These are phyloP conservation scores for Troides oblongomaculatus DNA, from an alignment of 2,888 invertebrate species.

Conservation along the genomic window DNA sequence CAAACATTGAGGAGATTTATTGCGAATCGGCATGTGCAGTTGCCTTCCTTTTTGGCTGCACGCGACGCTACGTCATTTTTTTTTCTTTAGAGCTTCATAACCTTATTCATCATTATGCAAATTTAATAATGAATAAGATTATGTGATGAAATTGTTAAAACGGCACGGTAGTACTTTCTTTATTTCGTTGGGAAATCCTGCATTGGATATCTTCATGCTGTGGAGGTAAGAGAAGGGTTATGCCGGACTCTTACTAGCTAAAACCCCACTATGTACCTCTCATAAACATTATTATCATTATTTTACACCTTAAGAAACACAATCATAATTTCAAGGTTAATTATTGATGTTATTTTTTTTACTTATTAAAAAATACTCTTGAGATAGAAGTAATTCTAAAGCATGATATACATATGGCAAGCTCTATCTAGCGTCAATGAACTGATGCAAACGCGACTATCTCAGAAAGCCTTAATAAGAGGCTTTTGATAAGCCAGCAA, in stretches of 20 bases:
- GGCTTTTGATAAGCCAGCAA: constrained; percentile 14
- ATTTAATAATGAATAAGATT: background rate
- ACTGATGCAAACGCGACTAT: constrained; percentile 11
- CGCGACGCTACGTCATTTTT: constrained; percentile 10
- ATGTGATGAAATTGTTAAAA: background rate
- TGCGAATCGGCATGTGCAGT: constrained; percentile 61
- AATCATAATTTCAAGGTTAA: too few relatives aligned
- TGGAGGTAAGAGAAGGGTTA: too few relatives aligned
- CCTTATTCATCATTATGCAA: background rate
- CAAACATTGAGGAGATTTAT: constrained; percentile 72
- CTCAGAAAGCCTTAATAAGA: constrained; percentile 12
- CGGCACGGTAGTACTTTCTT: background rate
- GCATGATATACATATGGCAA: background rate
- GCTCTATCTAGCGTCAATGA: background rate
- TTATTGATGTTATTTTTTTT: background rate
- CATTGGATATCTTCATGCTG: too few relatives aligned
- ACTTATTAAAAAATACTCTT: background rate
- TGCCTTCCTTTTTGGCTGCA: constrained; percentile 40
- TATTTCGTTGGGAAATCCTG: too few relatives aligned
- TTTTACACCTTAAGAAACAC: too few relatives aligned
- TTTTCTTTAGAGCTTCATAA: constrained; percentile 4
- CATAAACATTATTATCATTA: too few relatives aligned
- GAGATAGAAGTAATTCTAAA: background rate
- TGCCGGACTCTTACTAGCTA: too few relatives aligned
- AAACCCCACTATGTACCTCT: too few relatives aligned